phyloP scores from a whole-genome alignment of 2,113 vertebrate species.

The Anolis carolinensis region DNA sequence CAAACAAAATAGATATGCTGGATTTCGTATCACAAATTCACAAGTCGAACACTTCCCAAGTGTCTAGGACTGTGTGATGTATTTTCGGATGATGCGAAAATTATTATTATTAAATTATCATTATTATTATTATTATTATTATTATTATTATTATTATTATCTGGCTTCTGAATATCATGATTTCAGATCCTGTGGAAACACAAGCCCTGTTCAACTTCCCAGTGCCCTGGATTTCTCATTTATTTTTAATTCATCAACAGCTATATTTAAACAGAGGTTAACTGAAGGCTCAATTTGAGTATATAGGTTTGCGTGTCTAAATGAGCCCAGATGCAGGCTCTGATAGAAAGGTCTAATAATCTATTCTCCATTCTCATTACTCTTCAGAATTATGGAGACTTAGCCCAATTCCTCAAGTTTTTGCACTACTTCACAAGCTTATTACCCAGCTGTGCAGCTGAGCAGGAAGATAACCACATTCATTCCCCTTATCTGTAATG shows the following conservation, averaged over 20 bases:
- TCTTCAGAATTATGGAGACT: conserved; percentile 79
- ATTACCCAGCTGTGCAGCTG: conserved; percentile 82
- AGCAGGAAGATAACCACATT: conserved; percentile 89
- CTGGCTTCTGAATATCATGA: conserved; percentile 41
- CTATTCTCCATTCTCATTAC: conserved; percentile 84
- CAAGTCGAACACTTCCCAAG: too few relatives aligned
- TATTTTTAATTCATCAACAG: conserved; percentile 18
- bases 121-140: too few relatives aligned
- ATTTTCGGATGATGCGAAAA: too few relatives aligned
- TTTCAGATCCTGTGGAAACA: conserved; percentile 36
- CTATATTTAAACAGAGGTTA: conserved; percentile 36
- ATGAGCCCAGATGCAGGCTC: conserved; percentile 71
- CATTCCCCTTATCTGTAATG: conserved; percentile 89
- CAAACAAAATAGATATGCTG: too few relatives aligned
- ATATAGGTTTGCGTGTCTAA: conserved; percentile 52
- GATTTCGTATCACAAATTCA: too few relatives aligned
- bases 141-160: too few relatives aligned
- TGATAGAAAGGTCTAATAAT: conserved; percentile 78
- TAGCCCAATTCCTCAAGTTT: conserved; percentile 80
- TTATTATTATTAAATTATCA: too few relatives aligned
- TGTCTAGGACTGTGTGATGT: too few relatives aligned
- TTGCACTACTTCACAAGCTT: conserved; percentile 76
- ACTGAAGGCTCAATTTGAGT: conserved; percentile 10
- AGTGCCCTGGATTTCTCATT: not conserved
- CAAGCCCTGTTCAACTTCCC: conserved; percentile 40